These are phyloP conservation scores for Nemotelus nigrinus DNA, from an alignment of 2,888 invertebrate genomes.

Conservation along the genomic window DNA sequence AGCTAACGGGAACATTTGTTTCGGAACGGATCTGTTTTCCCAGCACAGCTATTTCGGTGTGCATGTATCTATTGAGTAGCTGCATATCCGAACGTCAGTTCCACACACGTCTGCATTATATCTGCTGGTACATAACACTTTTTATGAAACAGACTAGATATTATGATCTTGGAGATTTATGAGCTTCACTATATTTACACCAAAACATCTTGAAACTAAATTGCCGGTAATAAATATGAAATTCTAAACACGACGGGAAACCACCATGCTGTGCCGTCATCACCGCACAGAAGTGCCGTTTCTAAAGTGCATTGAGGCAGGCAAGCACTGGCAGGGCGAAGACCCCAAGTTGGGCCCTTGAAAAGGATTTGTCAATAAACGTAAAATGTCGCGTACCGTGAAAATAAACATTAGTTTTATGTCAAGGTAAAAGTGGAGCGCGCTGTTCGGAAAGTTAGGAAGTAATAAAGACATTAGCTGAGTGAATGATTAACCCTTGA, in stretches of 20 bases:
- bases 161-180: neutral
- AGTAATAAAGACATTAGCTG: neutral
- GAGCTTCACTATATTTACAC: neutral
- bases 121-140: too few species aligned
- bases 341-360: neutral
- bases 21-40: too few species aligned
- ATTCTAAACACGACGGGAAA: neutral
- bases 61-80: too few species aligned
- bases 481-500: neutral
- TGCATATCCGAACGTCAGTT: too few species aligned
- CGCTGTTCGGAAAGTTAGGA: neutral
- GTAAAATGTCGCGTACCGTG: neutral
- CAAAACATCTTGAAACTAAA: neutral
- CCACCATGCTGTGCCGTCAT: neutral
- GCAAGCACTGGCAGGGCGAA: neutral
- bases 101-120: too few species aligned
- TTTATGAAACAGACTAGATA: neutral
- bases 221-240: neutral
- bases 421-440: neutral
- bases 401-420: neutral
- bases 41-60: too few species aligned
- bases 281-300: too few species aligned
- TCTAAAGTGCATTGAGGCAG: too few species aligned
- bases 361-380: neutral
- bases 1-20: too few species aligned